phyloP scores from a whole-genome alignment of 2,113 vertebrate species.

The Apistogramma diplotaenia region DNA sequence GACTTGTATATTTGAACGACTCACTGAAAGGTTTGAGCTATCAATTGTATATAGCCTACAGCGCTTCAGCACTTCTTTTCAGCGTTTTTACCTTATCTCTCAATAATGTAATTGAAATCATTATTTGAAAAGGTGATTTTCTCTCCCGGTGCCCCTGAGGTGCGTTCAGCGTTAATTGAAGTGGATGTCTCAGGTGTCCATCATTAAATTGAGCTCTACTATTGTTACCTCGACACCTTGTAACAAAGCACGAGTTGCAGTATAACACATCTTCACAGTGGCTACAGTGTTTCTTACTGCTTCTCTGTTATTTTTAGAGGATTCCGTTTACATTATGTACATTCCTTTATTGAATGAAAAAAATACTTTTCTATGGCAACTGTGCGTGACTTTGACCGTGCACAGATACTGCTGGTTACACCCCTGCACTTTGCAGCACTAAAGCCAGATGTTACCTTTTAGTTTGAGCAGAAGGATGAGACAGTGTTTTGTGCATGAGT shows the following conservation, averaged over 20 bases:
- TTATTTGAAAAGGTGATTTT: slow-evolving; percentile 57
- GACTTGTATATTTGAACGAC: neutral
- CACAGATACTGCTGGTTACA: neutral
- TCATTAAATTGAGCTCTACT: slow-evolving; percentile 31
- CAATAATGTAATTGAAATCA: slow-evolving; percentile 63
- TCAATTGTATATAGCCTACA: slow-evolving; percentile 20
- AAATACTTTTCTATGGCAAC: slow-evolving; percentile 25
- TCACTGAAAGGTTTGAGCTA: neutral
- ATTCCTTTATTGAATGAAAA: neutral
- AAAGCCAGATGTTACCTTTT: slow-evolving; percentile 57
- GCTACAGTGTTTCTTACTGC: neutral
- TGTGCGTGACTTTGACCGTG: slow-evolving; percentile 15
- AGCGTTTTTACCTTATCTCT: slow-evolving; percentile 42
- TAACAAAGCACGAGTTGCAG: neutral
- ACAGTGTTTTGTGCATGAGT: slow-evolving; percentile 48
- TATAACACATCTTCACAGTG: neutral
- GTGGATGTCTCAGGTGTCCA: slow-evolving; percentile 47
- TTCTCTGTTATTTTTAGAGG: neutral
- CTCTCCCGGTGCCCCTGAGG: slow-evolving; percentile 30
- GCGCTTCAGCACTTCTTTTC: slow-evolving; percentile 2
- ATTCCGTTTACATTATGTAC: neutral
- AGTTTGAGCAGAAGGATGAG: slow-evolving; percentile 24
- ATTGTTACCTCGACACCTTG: slow-evolving; percentile 10
- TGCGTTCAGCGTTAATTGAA: slow-evolving; percentile 61
- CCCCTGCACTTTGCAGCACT: slow-evolving; percentile 16